A percentile compares a stretch with the other conserved stretches of the same genome.
Conservation (phyloP, 2,888 invertebrate species). For the Marronus borbonicus region DNA sequence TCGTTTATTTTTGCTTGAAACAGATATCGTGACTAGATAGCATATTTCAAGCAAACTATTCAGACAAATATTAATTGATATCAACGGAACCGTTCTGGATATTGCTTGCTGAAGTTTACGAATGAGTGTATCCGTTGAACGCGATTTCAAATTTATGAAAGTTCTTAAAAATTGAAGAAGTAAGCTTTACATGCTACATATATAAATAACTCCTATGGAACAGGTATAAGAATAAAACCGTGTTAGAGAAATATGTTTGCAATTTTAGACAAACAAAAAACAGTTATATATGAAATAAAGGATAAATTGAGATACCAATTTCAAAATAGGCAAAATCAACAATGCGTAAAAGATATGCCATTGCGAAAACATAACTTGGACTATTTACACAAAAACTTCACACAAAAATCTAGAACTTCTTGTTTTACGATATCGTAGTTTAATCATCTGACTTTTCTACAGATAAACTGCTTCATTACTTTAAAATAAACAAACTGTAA, state of each 20-base stretch:
- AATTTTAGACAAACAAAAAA: too few species aligned
- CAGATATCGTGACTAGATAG: background rate
- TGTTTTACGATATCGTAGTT: background rate
- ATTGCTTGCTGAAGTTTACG: constrained; percentile 11
- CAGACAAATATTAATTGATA: constrained; percentile 27
- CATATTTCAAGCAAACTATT: background rate
- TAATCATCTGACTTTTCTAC: background rate
- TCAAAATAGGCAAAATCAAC: too few species aligned
- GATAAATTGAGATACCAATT: too few species aligned
- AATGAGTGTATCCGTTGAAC: background rate
- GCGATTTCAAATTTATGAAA: background rate
- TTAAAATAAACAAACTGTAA: background rate
- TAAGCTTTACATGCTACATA: background rate
- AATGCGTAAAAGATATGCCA: too few species aligned
- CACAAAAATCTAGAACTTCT: background rate
- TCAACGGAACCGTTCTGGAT: constrained; percentile 20
- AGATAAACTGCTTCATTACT: background rate
- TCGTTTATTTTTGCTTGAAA: background rate
- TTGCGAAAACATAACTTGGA: too few species aligned
- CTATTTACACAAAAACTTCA: background rate
- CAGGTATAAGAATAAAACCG: background rate
- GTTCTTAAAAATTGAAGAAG: background rate
- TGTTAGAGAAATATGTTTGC: too few species aligned
- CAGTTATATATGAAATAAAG: too few species aligned
- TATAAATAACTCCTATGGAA: background rate